These are phyloP conservation scores for Lithobates sylvaticus DNA, from an alignment of 2,797 vertebrate genomes.

Conservation along the genomic window DNA sequence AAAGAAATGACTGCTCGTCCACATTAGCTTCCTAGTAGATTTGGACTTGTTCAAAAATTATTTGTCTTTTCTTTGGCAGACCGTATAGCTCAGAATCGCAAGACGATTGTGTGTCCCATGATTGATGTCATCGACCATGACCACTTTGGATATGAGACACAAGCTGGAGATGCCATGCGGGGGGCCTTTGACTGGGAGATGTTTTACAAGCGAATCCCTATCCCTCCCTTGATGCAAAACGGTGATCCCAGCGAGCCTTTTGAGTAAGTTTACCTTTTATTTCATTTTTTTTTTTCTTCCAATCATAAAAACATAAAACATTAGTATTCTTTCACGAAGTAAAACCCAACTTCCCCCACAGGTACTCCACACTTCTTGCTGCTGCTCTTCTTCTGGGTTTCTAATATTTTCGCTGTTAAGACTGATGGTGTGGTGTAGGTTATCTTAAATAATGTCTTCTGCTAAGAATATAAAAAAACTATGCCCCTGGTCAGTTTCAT, in stretches of 20 bases:
- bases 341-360: too few relatives aligned
- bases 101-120: slow-evolving; percentile 95
- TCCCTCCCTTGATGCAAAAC: slow-evolving; percentile 87
- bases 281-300: not conserved
- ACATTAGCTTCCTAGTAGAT: not conserved
- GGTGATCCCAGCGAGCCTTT: slow-evolving; percentile 91
- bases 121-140: slow-evolving; percentile 97
- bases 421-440: too few relatives aligned
- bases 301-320: too few relatives aligned
- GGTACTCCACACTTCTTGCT: too few relatives aligned
- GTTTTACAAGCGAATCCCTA: slow-evolving; percentile 97
- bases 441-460: too few relatives aligned
- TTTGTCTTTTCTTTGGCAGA: slow-evolving; percentile 75
- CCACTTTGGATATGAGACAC: slow-evolving; percentile 93
- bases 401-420: too few relatives aligned
- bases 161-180: slow-evolving; percentile 95
- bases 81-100: slow-evolving; percentile 91
- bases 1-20: not conserved
- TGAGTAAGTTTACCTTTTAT: slow-evolving; percentile 81
- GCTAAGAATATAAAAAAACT: too few relatives aligned
- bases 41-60: not conserved
- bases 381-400: too few relatives aligned
- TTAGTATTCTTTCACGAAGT: too few relatives aligned
- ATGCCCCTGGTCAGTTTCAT: too few relatives aligned
- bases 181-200: slow-evolving; percentile 98